Conservation (phyloP, 2,113 vertebrate species). For the Butorides virescens region DNA sequence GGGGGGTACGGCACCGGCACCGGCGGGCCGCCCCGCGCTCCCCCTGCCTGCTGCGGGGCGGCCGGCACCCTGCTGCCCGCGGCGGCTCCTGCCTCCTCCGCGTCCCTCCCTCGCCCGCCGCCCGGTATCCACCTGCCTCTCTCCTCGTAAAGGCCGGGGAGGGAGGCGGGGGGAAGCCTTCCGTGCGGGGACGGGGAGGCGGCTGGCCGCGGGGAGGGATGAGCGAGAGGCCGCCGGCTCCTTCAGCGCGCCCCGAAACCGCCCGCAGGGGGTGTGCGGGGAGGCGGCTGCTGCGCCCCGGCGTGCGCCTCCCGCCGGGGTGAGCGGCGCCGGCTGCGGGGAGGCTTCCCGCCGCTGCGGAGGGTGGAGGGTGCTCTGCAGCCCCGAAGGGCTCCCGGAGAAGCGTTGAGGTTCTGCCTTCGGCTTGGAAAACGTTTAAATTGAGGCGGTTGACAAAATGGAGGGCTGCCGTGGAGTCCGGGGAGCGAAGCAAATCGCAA, state of each 20-base stretch:
- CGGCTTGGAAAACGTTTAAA: neutral
- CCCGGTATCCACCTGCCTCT: slow-evolving; percentile 34
- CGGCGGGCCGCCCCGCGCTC: neutral
- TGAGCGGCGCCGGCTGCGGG: neutral
- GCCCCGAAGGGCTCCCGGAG: neutral
- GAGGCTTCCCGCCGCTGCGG: neutral
- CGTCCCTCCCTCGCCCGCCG: neutral
- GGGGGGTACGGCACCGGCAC: neutral
- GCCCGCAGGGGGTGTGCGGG: neutral
- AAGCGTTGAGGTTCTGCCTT: neutral
- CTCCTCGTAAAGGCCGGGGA: neutral
- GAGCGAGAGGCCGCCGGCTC: neutral
- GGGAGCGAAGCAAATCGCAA: neutral
- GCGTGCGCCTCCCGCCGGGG: neutral
- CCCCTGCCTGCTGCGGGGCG: slow-evolving; percentile 9
- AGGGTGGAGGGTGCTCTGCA: neutral
- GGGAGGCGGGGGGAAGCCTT: neutral
- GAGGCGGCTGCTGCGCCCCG: neutral
- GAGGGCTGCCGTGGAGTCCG: slow-evolving; percentile 27
- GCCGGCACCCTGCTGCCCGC: neutral
- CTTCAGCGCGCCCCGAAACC: neutral
- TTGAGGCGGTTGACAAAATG: slow-evolving; percentile 51
- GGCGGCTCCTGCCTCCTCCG: neutral
- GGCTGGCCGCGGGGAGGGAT: neutral
- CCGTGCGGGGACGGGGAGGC: neutral